Percentiles rank a stretch among this genome's conserved stretches.
Evolutionary conservation across 2,797 vertebrate genomes (phyloP).

Genomic region (Champsocephalus esox): DNA sequence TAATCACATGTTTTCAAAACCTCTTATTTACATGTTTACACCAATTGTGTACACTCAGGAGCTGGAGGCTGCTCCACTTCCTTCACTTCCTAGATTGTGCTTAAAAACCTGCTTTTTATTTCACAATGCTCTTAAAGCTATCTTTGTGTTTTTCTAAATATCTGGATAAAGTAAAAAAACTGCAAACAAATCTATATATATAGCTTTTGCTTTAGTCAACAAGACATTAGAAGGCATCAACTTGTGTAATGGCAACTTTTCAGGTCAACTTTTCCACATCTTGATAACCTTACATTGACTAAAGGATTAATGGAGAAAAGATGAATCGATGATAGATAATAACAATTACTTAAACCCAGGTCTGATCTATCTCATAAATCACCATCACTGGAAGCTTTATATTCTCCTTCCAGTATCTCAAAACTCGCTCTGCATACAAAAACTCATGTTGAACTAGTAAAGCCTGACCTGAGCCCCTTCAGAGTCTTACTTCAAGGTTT

Average conservation of each 20-base stretch:
- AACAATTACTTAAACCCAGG: not conserved
- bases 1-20: conserved; percentile 8
- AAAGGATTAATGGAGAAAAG: not conserved
- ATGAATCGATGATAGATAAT: not conserved
- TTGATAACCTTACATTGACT: not conserved
- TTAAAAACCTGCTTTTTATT: not conserved
- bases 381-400: not conserved
- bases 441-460: not conserved
- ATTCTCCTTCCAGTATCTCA: not conserved
- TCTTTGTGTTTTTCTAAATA: no score
- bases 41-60: not conserved
- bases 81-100: not conserved
- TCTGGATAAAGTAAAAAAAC: no score
- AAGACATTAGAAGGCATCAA: not conserved
- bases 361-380: not conserved
- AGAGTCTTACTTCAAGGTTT: conserved; percentile 2
- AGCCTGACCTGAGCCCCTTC: not conserved
- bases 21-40: not conserved
- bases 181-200: no score
- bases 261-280: no score
- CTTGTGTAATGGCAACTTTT: not conserved
- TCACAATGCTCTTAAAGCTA: no score
- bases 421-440: no score
- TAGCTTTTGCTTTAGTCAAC: not conserved
- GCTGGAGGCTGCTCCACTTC: conserved; percentile 5